Evolutionary conservation across 2,888 invertebrate genomes (phyloP).

Genomic region (Tipula confusa): DNA sequence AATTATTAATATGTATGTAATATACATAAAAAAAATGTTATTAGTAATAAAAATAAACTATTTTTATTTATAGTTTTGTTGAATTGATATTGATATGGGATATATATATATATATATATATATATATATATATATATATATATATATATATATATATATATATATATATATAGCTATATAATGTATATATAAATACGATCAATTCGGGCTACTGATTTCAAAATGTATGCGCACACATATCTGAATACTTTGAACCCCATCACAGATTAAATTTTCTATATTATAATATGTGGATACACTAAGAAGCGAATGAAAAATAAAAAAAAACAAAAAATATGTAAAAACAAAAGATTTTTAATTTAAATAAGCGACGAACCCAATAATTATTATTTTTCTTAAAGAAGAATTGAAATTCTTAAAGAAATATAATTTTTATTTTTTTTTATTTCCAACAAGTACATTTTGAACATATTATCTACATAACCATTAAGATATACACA

Average conservation of each 20-base stretch:
- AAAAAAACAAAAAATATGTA: too few species aligned
- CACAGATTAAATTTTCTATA: too few species aligned
- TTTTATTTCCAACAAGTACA: constrained; percentile 9
- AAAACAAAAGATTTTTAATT: constrained; percentile 20
- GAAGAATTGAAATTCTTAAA: neutral
- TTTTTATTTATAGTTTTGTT: neutral
- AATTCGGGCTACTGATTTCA: neutral
- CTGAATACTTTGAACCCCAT: too few species aligned
- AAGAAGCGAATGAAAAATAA: neutral
- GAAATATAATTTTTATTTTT: neutral
- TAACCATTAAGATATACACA: constrained; percentile 14
- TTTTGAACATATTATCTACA: constrained; percentile 6
- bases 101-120: too few species aligned
- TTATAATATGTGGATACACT: neutral
- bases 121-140: too few species aligned
- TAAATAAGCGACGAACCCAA: constrained; percentile 25
- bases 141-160: too few species aligned
- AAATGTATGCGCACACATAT: neutral
- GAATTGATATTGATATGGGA: neutral
- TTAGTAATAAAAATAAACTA: neutral
- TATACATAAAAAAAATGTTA: neutral
- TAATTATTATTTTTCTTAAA: constrained; percentile 12
- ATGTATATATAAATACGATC: too few species aligned
- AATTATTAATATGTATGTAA: neutral
- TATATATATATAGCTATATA: too few species aligned